A percentile compares a stretch with the other conserved stretches of the same genome.
These are phyloP conservation scores for Argya squamiceps DNA, from an alignment of 2,797 vertebrate species.

Conservation along the genomic window DNA sequence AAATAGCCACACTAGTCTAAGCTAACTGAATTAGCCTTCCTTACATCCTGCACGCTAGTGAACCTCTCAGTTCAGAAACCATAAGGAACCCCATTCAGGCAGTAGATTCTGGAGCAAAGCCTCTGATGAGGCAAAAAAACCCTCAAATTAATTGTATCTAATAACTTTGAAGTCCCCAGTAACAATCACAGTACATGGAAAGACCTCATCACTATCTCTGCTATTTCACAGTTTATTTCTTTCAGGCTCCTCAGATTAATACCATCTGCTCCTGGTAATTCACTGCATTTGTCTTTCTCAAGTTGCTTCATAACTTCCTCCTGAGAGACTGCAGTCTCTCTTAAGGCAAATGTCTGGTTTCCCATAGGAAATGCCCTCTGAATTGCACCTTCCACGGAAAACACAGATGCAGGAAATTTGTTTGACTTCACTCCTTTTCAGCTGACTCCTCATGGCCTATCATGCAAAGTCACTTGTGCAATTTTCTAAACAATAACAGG, in stretches of 20 bases:
- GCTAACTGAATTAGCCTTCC: neutral
- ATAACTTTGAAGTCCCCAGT: neutral
- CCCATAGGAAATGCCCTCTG: conserved; percentile 61
- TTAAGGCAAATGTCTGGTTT: conserved; percentile 66
- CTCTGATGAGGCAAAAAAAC: neutral
- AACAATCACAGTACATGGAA: conserved; percentile 29
- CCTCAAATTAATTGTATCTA: neutral
- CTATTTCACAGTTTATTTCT: conserved; percentile 65
- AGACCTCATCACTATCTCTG: neutral
- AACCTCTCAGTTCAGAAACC: neutral
- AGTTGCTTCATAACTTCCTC: conserved; percentile 67
- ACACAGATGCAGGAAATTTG: conserved; percentile 24
- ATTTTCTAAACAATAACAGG: neutral
- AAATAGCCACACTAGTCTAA: neutral
- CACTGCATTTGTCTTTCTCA: conserved; percentile 73
- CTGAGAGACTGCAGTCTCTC: conserved; percentile 63
- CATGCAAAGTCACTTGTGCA: neutral
- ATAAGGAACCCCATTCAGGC: neutral
- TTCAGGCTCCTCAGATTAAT: conserved; percentile 68
- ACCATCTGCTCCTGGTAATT: conserved; percentile 76
- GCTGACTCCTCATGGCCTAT: neutral
- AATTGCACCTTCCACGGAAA: conserved; percentile 9
- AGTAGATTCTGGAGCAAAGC: neutral
- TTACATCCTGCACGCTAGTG: neutral
- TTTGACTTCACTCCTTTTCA: neutral